Conservation (phyloP, 1,140 invertebrate species). For the Aethina tumida region DNA sequence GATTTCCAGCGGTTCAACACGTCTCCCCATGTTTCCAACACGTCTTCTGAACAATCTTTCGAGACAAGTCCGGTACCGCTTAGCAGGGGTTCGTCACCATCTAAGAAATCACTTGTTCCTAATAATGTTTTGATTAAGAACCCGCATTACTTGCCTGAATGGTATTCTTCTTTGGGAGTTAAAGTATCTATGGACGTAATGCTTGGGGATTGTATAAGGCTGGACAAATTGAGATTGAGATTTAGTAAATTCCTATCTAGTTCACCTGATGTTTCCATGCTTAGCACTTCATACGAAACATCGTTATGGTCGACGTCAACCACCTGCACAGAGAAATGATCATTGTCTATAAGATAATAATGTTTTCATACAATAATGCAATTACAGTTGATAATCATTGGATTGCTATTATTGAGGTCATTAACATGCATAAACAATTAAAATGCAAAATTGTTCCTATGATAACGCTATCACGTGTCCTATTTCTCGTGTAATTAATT, state of each 20-base stretch:
- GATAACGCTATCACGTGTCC: too few species aligned
- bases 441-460: too few species aligned
- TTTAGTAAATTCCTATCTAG: conserved; percentile 67
- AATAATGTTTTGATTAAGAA: conserved; percentile 6
- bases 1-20: conserved; percentile 75
- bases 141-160: conserved; percentile 51
- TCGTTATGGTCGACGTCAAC: conserved; percentile 44
- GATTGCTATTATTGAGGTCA: too few species aligned
- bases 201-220: conserved; percentile 61
- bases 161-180: conserved; percentile 65
- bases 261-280: conserved; percentile 75
- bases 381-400: too few species aligned
- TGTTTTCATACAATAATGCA: too few species aligned
- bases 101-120: conserved; percentile 32
- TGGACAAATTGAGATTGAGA: conserved; percentile 60
- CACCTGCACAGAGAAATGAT: conserved; percentile 7
- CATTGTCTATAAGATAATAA: too few species aligned
- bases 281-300: conserved; percentile 66
- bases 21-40: conserved; percentile 87
- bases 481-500: too few species aligned
- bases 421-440: too few species aligned
- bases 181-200: conserved; percentile 63
- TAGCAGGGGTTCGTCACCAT: conserved; percentile 90
- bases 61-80: conserved; percentile 94
- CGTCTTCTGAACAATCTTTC: conserved; percentile 89